Evolutionary conservation across 2,888 invertebrate species (phyloP), one percentile per base, ranked within the genome.

Genomic region (Diadegma fenestrale): DNA sequence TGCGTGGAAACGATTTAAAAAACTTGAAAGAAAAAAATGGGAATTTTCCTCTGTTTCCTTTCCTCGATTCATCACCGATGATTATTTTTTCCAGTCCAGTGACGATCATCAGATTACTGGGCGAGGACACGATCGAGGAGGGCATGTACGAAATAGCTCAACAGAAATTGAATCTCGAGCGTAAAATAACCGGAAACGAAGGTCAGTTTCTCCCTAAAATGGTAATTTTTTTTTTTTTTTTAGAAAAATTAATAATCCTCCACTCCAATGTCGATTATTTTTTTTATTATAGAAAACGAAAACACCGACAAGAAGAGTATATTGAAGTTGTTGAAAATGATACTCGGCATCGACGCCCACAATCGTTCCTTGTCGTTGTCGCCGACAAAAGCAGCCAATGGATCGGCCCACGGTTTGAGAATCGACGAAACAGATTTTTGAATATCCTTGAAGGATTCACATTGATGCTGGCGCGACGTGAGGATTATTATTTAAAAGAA

Each of bases 121-220:
- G 97, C 85, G 96, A 97, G 90, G 97, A 96, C 76, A 98, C 98
- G 14, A 98, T 99, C 87, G 99, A 99, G 94, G 99, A 99, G 93
- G 98, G 97, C 51, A 99, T 99, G 95, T 96, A 97, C 90, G 96
- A 97, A 92, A 96, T 98, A 90, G 98, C 98, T 26, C 96, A 97
- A 93, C 97, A 98, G 92, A 99, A 99, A 93, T 95, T 99, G 41
- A 97, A 97, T 92, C 95, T 99, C 33, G 99, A 99, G 94, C 96
- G 97, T 92, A 98, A 99, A 93, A 97, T 99, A 72, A 96, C 96
- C 0, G 95, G 95, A 0, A 94, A 94, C 61, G 95, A 95, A 92
- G 95, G 96, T 95, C 90, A 90, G 90, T 86, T 86, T 82, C 37
- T 75, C 41, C 66, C 48, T 51, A 66, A 33, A 26, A 0, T 54